Base-by-base conservation (phyloP, 2,113 vertebrate genomes). In the Puma concolor region DNA sequence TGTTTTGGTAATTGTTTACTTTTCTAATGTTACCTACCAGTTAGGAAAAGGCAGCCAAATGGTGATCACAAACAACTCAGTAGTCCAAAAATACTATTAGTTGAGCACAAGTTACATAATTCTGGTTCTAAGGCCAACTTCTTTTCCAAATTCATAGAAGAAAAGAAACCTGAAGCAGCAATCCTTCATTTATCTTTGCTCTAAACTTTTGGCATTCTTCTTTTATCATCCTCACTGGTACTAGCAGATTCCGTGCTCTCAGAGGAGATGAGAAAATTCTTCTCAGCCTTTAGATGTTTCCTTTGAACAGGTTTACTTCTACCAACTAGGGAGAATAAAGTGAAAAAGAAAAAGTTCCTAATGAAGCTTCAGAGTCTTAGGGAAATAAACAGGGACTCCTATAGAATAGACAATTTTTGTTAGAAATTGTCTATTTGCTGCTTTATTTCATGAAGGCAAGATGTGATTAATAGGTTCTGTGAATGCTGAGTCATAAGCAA, bases 1-100 rank as follows among this genome's bases (percentile, higher is more conserved):
- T 67, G 98, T 99, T 94, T 99, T 98, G 98, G 99, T 99, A 99
- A 99, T 98, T 96, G 95, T 93, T 98, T 98, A 93, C 97, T 98
- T 98, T 98, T 98, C 96, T 98, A 98, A 98, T 99, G 98, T 98
- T 98, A 98, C 96, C 91, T 95, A 97, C 94, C 95, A 94, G 93
- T 98, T 98, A 97, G 97, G 98, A 98, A 96, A 98, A 98, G 98
- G 98, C 98, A 99, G 89, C 98, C 96, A 97, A 97, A 97, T 96
- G 98, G 72, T 38, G 87, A 97, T 83, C 54, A 50, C 88, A 83
- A 97, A 97, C 88, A 69, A 67, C 52, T 60, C 50, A 76, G 66
- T 21, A 98, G 96, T 96, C 71, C 67, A 88, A 94, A 97, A 97
- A 79, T 91, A 89, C 90, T 97, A 66, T 88, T 95, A 97, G 88